Conservation (phyloP, 2,888 invertebrate genomes). For the Cheilosia pagana region DNA sequence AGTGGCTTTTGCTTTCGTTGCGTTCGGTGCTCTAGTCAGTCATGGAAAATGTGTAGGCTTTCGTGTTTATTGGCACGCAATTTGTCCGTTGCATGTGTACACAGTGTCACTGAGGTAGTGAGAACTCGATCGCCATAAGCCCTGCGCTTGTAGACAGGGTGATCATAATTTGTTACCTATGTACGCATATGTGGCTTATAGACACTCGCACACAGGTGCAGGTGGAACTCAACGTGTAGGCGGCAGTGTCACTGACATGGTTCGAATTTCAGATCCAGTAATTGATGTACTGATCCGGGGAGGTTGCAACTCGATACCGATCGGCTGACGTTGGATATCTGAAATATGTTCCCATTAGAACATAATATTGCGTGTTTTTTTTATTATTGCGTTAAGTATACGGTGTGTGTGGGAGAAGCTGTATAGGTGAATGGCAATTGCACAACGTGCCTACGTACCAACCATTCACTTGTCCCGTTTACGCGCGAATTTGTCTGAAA, state of each 20-base stretch:
- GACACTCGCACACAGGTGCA: constrained; percentile 46
- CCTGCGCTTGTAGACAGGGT: constrained; percentile 23
- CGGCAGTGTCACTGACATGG: constrained; percentile 70
- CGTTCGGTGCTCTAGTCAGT: constrained; percentile 37
- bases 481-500: no score
- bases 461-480: no score
- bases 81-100: constrained; percentile 70
- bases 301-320: constrained; percentile 56
- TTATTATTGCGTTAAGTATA: constrained; percentile 25
- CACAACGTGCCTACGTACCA: background rate
- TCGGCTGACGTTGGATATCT: constrained; percentile 35
- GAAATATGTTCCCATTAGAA: constrained; percentile 43
- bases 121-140: constrained; percentile 66
- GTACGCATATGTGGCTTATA: background rate
- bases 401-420: constrained; percentile 63
- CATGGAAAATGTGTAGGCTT: constrained; percentile 55
- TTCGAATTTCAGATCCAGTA: constrained; percentile 66
- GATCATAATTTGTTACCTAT: constrained; percentile 31
- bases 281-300: constrained; percentile 54
- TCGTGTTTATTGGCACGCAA: constrained; percentile 68
- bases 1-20: constrained; percentile 66
- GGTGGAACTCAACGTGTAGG: constrained; percentile 24
- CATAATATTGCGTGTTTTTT: constrained; percentile 39
- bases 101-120: constrained; percentile 56
- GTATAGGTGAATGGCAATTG: constrained; percentile 25